phyloP scores from a whole-genome alignment of 2,113 vertebrate genomes.

The Orycteropus afer region DNA sequence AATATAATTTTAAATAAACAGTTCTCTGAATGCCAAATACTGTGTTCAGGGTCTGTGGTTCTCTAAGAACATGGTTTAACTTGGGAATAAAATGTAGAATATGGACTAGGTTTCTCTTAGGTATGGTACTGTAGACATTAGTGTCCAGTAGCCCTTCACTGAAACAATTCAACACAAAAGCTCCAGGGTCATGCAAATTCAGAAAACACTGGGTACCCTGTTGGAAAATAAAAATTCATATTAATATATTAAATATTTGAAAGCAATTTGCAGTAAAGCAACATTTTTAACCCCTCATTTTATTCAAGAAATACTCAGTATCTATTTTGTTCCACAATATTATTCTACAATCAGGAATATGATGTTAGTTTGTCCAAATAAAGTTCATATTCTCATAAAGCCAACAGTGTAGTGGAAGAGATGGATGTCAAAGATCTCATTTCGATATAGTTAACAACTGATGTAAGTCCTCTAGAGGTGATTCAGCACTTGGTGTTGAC shows the following conservation, averaged over 20 bases:
- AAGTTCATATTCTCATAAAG: not conserved
- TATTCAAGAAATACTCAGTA: not conserved
- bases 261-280: not conserved
- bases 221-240: not conserved
- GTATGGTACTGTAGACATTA: not conserved
- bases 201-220: not conserved
- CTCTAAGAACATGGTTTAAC: not conserved
- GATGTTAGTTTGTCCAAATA: not conserved
- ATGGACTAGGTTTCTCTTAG: not conserved
- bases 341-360: not conserved
- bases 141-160: not conserved
- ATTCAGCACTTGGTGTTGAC: not conserved
- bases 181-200: not conserved
- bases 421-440: not conserved
- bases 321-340: not conserved
- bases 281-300: not conserved
- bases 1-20: not conserved
- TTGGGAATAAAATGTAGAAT: not conserved
- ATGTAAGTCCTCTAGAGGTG: not conserved
- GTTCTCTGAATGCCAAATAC: not conserved
- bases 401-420: not conserved
- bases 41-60: not conserved
- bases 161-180: not conserved
- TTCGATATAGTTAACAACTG: not conserved
- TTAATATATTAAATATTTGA: not conserved